Percentiles rank a stretch among this genome's conserved stretches.
phyloP scores from a whole-genome alignment of 2,888 invertebrate species.

The Meganola albula region DNA sequence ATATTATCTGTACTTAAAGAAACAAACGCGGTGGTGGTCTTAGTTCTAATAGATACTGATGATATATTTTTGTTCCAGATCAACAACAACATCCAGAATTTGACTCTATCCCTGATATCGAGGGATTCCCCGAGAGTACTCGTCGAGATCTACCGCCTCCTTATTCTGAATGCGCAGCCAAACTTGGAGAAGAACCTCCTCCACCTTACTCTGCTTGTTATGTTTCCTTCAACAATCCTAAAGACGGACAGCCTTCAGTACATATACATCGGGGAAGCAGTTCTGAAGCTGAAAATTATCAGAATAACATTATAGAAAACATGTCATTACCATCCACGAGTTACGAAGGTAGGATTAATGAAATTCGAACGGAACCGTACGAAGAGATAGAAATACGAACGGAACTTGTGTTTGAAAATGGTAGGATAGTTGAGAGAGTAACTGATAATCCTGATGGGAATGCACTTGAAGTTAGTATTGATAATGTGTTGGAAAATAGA shows the following conservation, averaged over 20 bases:
- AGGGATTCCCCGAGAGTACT: constrained; percentile 8
- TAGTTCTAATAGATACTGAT: background rate
- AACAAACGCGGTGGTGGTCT: background rate
- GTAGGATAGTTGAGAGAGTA: constrained; percentile 25
- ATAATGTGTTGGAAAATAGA: constrained; percentile 3
- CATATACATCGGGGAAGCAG: constrained; percentile 26
- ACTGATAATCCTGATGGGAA: constrained; percentile 10
- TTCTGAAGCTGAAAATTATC: constrained; percentile 17
- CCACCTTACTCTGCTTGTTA: constrained; percentile 59
- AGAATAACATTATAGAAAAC: constrained; percentile 17
- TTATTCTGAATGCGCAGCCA: constrained; percentile 16
- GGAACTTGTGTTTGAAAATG: constrained; percentile 24
- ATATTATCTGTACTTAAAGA: background rate
- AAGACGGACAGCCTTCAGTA: constrained; percentile 38
- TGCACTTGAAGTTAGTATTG: constrained; percentile 6
- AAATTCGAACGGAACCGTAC: no score
- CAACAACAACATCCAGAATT: constrained; percentile 19
- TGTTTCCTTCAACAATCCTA: constrained; percentile 38
- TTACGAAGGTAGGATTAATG: no score
- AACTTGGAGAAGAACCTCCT: constrained; percentile 44
- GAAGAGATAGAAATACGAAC: constrained; percentile 4
- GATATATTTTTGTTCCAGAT: constrained; percentile 22
- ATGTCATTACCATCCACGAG: background rate
- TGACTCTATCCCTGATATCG: constrained; percentile 13
- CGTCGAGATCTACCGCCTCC: constrained; percentile 47